A percentile compares a stretch with the other conserved stretches of the same genome.
These are phyloP conservation scores for Tetramorium parvispinum DNA, from an alignment of 1,140 invertebrate species.

Conservation along the genomic window DNA sequence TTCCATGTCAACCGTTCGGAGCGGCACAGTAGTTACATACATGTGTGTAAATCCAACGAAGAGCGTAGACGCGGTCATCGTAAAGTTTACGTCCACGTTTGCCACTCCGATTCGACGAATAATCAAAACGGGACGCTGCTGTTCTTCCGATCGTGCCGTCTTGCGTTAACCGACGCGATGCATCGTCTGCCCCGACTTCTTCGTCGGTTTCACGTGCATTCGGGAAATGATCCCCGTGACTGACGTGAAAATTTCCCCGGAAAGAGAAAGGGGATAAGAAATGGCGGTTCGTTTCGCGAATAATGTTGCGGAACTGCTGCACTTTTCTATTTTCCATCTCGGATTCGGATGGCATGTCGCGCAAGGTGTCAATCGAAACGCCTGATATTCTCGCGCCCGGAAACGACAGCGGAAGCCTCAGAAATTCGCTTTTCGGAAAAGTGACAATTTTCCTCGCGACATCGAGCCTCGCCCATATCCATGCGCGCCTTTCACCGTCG, in stretches of 20 bases:
- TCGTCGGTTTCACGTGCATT: slow-evolving; percentile 48
- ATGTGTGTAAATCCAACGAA: not conserved
- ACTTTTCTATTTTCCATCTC: slow-evolving; percentile 2
- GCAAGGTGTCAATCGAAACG: slow-evolving; percentile 20
- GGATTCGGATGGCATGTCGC: slow-evolving; percentile 41
- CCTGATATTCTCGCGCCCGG: not conserved
- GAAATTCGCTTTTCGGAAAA: slow-evolving; percentile 38
- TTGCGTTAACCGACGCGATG: not conserved
- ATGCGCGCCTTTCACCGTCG: not conserved
- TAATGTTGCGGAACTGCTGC: slow-evolving; percentile 13
- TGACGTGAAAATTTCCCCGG: slow-evolving; percentile 56
- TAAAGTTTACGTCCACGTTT: slow-evolving; percentile 65
- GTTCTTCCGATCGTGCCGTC: not conserved
- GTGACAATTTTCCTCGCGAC: slow-evolving; percentile 43
- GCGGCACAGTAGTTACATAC: not conserved
- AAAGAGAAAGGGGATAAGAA: not conserved
- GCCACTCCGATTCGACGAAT: slow-evolving; percentile 58
- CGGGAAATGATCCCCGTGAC: slow-evolving; percentile 23
- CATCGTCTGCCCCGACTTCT: slow-evolving; percentile 35
- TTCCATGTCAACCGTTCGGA: slow-evolving; percentile 25
- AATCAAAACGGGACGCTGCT: slow-evolving; percentile 58
- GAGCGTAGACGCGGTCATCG: slow-evolving; percentile 17
- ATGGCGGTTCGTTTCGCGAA: slow-evolving; percentile 16
- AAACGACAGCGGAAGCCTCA: not conserved
- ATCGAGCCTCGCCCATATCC: not conserved